These are phyloP conservation scores for Homarus gammarus DNA, from an alignment of 2,888 invertebrate genomes.

Conservation along the genomic window DNA sequence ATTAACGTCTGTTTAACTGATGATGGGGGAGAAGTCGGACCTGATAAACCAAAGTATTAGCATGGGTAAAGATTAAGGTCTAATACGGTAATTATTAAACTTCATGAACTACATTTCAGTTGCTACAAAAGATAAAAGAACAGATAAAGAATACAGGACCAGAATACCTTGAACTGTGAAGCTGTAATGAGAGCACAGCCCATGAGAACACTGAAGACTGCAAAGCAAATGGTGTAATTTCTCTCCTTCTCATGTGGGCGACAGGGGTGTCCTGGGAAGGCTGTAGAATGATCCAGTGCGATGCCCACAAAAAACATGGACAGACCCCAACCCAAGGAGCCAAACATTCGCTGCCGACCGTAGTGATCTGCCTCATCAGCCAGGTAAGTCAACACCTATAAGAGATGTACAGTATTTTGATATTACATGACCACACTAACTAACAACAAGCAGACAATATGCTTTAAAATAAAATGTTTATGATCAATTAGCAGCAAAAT, in stretches of 20 bases:
- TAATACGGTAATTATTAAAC: too few species aligned
- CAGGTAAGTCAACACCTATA: slow-evolving; percentile 78
- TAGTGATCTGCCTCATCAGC: slow-evolving; percentile 84
- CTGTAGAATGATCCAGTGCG: slow-evolving; percentile 96
- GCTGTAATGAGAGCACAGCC: slow-evolving; percentile 95
- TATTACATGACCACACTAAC: not conserved
- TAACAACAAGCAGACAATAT: not conserved
- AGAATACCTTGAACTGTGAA: slow-evolving; percentile 83
- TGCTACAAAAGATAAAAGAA: not conserved
- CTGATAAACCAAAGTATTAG: not conserved
- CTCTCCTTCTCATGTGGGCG: slow-evolving; percentile 92
- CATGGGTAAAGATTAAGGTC: not conserved
- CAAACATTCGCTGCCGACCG: slow-evolving; percentile 98
- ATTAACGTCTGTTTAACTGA: too few species aligned
- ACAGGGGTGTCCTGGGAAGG: slow-evolving; percentile 89
- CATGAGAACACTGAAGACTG: slow-evolving; percentile 98
- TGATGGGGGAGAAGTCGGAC: too few species aligned
- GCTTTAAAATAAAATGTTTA: not conserved
- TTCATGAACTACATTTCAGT: not conserved
- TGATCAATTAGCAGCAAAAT: too few species aligned
- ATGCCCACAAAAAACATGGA: slow-evolving; percentile 99
- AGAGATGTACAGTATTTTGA: not conserved
- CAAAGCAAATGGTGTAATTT: slow-evolving; percentile 99
- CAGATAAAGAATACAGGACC: too few species aligned
- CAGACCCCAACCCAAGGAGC: slow-evolving; percentile 97